phyloP scores from a whole-genome alignment of 2,113 vertebrate species.

The Engraulis encrasicolus region DNA sequence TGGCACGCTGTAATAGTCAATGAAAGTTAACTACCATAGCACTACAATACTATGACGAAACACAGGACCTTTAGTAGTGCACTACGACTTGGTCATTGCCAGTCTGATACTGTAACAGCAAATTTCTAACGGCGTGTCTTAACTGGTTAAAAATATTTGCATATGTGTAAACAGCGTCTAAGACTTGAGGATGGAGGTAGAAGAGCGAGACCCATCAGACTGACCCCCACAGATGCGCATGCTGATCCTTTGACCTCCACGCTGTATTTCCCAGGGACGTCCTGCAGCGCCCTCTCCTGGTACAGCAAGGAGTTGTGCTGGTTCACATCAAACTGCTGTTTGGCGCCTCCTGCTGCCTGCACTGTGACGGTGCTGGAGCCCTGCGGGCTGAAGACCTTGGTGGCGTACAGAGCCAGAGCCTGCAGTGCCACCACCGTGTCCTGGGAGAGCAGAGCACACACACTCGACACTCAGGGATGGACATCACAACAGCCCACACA shows the following conservation, averaged over 20 bases:
- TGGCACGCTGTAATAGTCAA: too few relatives aligned
- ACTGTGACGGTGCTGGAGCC: conserved; percentile 65
- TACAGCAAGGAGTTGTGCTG: conserved; percentile 63
- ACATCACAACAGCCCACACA: too few relatives aligned
- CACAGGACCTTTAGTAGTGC: too few relatives aligned
- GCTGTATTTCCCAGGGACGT: conserved; percentile 64
- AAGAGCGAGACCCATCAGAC: conserved; percentile 29
- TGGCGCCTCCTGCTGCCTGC: conserved; percentile 53
- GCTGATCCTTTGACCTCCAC: conserved; percentile 72
- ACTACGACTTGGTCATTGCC: too few relatives aligned
- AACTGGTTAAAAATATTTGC: too few relatives aligned
- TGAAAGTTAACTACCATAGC: too few relatives aligned
- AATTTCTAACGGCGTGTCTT: too few relatives aligned
- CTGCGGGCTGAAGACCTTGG: conserved; percentile 51
- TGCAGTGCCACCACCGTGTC: conserved; percentile 84
- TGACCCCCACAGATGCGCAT: conserved; percentile 76
- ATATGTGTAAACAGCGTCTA: too few relatives aligned
- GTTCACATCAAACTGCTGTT: conserved; percentile 63
- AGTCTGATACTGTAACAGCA: too few relatives aligned
- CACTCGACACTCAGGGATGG: neutral
- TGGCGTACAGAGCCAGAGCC: conserved; percentile 79
- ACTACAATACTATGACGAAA: too few relatives aligned
- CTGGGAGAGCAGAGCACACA: conserved; percentile 59
- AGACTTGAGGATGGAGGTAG: neutral
- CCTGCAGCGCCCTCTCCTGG: conserved; percentile 65